These are phyloP conservation scores for Potamilus streckersoni DNA, from an alignment of 1,140 invertebrate species.

Conservation along the genomic window DNA sequence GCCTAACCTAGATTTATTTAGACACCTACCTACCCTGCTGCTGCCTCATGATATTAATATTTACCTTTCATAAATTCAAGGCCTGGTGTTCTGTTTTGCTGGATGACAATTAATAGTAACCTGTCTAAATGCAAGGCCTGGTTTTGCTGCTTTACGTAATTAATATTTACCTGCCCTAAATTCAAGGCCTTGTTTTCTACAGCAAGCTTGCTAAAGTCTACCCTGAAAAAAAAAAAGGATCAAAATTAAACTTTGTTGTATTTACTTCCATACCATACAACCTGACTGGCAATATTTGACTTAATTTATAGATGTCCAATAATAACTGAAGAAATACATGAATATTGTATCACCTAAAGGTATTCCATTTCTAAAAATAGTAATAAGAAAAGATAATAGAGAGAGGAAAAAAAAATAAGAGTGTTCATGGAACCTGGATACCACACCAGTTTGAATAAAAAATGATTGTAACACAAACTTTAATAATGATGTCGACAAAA, in stretches of 20 bases:
- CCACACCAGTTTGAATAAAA: too few relatives aligned
- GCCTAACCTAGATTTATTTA: too few relatives aligned
- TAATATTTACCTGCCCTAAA: constrained; percentile 81
- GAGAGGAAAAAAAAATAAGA: too few relatives aligned
- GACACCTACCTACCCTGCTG: constrained; percentile 79
- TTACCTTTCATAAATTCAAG: too few relatives aligned
- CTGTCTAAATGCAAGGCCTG: too few relatives aligned
- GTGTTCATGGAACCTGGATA: too few relatives aligned
- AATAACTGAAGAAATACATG: not conserved
- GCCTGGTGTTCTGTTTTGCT: too few relatives aligned
- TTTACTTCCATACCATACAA: not conserved
- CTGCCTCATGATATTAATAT: constrained; percentile 49
- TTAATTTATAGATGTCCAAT: not conserved
- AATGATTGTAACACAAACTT: too few relatives aligned
- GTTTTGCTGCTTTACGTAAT: not conserved
- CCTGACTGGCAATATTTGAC: too few relatives aligned
- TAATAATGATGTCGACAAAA: too few relatives aligned
- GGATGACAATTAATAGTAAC: too few relatives aligned
- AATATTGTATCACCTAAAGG: not conserved
- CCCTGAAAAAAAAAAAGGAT: constrained; percentile 75
- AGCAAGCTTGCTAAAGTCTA: constrained; percentile 92
- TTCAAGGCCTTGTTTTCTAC: constrained; percentile 91
- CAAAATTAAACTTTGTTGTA: not conserved
- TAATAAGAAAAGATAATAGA: too few relatives aligned
- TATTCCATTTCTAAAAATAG: not conserved